Evolutionary conservation across 2,888 invertebrate genomes (phyloP), one percentile per base, ranked within the genome.

Genomic region (Drosophila colorata): DNA sequence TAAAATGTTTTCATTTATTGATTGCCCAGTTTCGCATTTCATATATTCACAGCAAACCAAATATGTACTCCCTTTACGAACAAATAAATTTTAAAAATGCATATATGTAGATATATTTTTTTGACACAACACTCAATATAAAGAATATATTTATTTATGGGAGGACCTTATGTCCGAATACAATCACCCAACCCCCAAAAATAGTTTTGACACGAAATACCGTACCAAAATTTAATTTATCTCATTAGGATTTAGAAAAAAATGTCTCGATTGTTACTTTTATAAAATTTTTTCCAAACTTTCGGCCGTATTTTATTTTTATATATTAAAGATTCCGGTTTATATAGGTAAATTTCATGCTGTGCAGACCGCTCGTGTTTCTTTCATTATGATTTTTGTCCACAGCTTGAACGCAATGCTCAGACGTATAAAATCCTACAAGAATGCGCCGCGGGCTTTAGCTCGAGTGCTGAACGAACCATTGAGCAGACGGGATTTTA

Each of bases 401-500:
- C 8, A 9, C 38, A 4, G n/a, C 14, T 16, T 43, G 14, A 13
- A 8, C 3, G 16, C 1, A 25, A 71, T 66, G 55, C 31, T 51
- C 1, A 47, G 14, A 14, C 49, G 25, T 6, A 6, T 71, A 3
- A 56, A 28, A 40, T 23, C 25, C 1, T 33, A 55, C 4, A 55
- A 33, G 20, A 23, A 16, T 1, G 16, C 31, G 5, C 41, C 18
- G 2, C 31, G 20, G 2, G 16, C 47, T 1, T 7, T 59, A 9
- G 5, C 5, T 13, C 41, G 41, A 18, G 5, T 46, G 3, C 31
- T 47, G 7, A 23, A 13, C 11, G 2, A 16, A 0, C 55, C 41
- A 18, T 14, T 38, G 0, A 13, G 28, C 6, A 46, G 31, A 55
- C 35, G 46, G 28, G 44, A 23, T 48, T 49, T 25, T 4, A 78